phyloP scores from a whole-genome alignment of 2,113 vertebrate genomes.

The Tauraco erythrolophus region DNA sequence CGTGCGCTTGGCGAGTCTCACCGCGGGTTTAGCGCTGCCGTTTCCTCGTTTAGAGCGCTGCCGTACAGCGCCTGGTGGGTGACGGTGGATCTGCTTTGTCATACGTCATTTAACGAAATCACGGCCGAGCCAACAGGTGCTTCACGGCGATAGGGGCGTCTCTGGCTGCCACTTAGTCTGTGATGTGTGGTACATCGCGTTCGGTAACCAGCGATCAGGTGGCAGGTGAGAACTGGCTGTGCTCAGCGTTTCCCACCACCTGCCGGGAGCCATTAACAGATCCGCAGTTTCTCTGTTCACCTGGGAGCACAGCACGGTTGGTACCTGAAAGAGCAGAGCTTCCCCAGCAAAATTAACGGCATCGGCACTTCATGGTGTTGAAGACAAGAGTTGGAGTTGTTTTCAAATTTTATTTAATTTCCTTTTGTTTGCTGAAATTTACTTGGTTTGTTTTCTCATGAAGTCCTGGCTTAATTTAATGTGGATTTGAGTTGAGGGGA shows the following conservation, averaged over 20 bases:
- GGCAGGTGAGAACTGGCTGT: fast-evolving
- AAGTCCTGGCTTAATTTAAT: not conserved
- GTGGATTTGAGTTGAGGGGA: not conserved
- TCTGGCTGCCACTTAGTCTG: fast-evolving
- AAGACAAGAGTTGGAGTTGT: no score
- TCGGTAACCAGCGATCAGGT: fast-evolving
- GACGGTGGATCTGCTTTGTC: fast-evolving
- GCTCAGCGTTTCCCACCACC: fast-evolving
- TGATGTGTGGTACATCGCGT: fast-evolving
- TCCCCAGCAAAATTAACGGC: fast-evolving
- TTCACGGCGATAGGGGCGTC: fast-evolving
- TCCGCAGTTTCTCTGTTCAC: fast-evolving
- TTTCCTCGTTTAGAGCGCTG: fast-evolving
- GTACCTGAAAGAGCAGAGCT: not conserved
- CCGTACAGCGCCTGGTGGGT: fast-evolving
- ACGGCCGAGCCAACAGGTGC: fast-evolving
- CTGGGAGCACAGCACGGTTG: fast-evolving
- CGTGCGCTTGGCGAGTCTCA: fast-evolving
- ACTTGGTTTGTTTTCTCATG: not conserved
- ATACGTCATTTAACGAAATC: fast-evolving
- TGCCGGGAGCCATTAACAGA: fast-evolving
- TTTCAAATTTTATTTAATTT: not conserved
- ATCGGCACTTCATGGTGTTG: fast-evolving
- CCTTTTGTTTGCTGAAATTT: not conserved
- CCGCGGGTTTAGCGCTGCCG: fast-evolving